Evolutionary conservation across 2,888 invertebrate genomes (phyloP).

Genomic region (Homarus gammarus): DNA sequence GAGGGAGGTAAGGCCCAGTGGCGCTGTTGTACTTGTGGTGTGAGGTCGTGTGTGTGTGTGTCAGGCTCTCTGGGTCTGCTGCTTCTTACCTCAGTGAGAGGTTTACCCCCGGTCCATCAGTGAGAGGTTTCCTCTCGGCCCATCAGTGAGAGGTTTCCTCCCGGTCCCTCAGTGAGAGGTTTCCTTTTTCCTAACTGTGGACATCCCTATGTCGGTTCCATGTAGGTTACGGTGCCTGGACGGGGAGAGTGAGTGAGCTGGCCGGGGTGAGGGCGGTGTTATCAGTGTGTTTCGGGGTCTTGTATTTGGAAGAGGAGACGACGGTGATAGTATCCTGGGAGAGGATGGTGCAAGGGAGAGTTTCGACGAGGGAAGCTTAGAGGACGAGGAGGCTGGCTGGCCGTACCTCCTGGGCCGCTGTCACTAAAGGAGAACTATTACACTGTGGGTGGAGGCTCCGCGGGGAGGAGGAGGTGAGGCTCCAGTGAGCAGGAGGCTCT

Average conservation of each 20-base stretch:
- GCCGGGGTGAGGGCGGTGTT: neutral
- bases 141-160: neutral
- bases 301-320: too few relatives aligned
- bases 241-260: neutral
- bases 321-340: constrained; percentile 9
- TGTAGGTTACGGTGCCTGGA: neutral
- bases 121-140: neutral
- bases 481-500: neutral
- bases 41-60: constrained; percentile 30
- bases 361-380: neutral
- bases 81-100: constrained; percentile 20
- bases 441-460: neutral
- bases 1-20: constrained; percentile 37
- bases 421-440: constrained; percentile 70
- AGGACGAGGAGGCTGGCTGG: neutral
- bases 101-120: constrained; percentile 8
- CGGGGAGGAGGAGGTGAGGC: neutral
- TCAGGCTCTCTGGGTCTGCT: neutral
- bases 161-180: neutral
- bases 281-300: neutral
- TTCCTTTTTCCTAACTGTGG: too few relatives aligned
- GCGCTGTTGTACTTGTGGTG: constrained; percentile 57
- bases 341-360: neutral
- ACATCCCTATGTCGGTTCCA: neutral
- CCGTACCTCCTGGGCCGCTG: constrained; percentile 20